A percentile compares a stretch with the other conserved stretches of the same genome.
These are phyloP conservation scores for Gephyroberyx darwinii DNA, from an alignment of 2,797 vertebrate species.

Conservation along the genomic window DNA sequence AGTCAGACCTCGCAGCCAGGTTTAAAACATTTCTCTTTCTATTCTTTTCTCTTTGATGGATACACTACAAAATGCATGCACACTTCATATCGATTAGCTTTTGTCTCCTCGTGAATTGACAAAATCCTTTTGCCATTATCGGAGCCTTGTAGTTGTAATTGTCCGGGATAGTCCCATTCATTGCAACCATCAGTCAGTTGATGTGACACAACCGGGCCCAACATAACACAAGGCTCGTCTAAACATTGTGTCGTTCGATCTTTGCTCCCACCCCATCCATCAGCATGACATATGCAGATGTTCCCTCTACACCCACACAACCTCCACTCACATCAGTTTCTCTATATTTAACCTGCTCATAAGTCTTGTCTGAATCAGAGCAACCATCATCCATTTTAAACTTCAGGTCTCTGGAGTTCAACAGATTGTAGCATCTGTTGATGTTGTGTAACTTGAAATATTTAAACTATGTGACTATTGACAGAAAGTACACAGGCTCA, in stretches of 20 bases:
- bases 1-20: background rate
- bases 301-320: conserved; percentile 22
- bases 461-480: background rate
- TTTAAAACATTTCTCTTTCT: conserved; percentile 16
- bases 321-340: conserved; percentile 25
- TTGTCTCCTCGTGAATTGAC: background rate
- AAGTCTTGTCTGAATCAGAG: conserved; percentile 14
- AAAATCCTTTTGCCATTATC: conserved; percentile 26
- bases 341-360: conserved; percentile 44
- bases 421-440: conserved; percentile 23
- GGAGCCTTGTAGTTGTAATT: conserved; percentile 20
- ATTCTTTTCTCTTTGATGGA: conserved; percentile 25
- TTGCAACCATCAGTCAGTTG: conserved; percentile 57
- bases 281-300: conserved; percentile 69
- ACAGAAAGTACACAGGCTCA: background rate
- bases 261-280: conserved; percentile 60
- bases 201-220: conserved; percentile 45
- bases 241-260: conserved; percentile 57
- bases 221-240: conserved; percentile 54
- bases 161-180: conserved; percentile 43
- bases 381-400: conserved; percentile 20
- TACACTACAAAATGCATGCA: conserved; percentile 9
- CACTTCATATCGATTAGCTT: conserved; percentile 45
- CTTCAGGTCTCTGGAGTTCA: background rate
- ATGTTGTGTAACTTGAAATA: conserved; percentile 5